Percentiles rank a stretch among this genome's conserved stretches.
Evolutionary conservation across 2,113 vertebrate genomes (phyloP).

Genomic region (Barbus barbus): DNA sequence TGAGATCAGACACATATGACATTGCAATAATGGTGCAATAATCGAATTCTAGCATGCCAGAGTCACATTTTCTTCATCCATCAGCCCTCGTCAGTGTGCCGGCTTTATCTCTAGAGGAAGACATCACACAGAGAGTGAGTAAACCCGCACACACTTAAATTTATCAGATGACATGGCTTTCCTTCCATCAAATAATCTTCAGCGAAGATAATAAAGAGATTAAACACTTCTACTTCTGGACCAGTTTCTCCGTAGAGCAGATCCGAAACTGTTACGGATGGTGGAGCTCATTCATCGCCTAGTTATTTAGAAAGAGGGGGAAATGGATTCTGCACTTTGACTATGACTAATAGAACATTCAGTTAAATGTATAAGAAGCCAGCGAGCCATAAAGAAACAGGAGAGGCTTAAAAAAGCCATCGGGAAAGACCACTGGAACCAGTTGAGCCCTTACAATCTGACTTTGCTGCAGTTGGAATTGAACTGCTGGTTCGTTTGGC

Average conservation of each 20-base stretch:
- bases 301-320: slow-evolving; percentile 53
- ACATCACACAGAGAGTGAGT: slow-evolving; percentile 28
- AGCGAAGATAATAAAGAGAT: slow-evolving; percentile 20
- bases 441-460: too few species aligned
- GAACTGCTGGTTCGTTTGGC: too few species aligned
- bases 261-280: slow-evolving; percentile 41
- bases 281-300: slow-evolving; percentile 45
- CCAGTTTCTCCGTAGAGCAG: slow-evolving; percentile 24
- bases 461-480: too few species aligned
- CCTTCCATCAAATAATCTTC: slow-evolving; percentile 31
- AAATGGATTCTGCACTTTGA: slow-evolving; percentile 56
- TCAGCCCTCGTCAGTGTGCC: neutral
- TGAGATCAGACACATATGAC: slow-evolving; percentile 26
- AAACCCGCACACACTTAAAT: slow-evolving; percentile 25
- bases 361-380: slow-evolving; percentile 63
- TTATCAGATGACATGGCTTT: slow-evolving; percentile 31
- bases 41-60: neutral
- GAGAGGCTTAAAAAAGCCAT: slow-evolving; percentile 54
- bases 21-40: neutral
- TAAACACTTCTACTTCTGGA: slow-evolving; percentile 30
- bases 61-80: slow-evolving; percentile 18
- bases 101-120: slow-evolving; percentile 15
- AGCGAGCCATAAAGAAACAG: slow-evolving; percentile 58
- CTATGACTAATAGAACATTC: slow-evolving; percentile 62
- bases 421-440: too few species aligned